These are phyloP conservation scores for Adelosebastes latens DNA, from an alignment of 2,797 vertebrate species.

Conservation along the genomic window DNA sequence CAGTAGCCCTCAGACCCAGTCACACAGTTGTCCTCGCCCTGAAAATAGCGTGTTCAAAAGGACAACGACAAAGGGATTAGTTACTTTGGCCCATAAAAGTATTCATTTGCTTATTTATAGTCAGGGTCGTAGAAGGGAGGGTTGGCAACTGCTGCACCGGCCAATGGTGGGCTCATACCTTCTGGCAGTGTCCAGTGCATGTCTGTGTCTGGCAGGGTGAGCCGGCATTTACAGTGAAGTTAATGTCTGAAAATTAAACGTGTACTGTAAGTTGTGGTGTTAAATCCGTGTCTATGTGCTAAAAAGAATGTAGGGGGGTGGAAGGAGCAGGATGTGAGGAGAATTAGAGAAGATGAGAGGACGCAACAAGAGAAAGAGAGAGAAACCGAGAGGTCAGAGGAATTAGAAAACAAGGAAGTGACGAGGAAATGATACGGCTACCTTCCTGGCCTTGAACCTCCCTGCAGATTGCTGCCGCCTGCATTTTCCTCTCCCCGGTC, in stretches of 20 bases:
- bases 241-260: constrained; percentile 5
- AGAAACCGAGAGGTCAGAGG: background rate
- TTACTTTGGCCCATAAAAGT: constrained; percentile 85
- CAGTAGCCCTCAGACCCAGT: constrained; percentile 82
- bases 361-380: constrained; percentile 13
- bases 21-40: constrained; percentile 87
- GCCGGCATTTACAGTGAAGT: constrained; percentile 1
- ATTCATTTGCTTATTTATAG: constrained; percentile 86
- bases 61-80: constrained; percentile 90
- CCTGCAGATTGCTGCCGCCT: constrained; percentile 92
- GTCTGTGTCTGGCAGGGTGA: background rate
- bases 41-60: constrained; percentile 90
- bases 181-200: background rate
- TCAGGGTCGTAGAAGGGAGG: constrained; percentile 63
- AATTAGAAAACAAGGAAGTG: constrained; percentile 26
- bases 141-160: constrained; percentile 65
- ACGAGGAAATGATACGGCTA: constrained; percentile 68
- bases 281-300: background rate
- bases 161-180: background rate
- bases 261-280: background rate
- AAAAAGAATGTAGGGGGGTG: background rate
- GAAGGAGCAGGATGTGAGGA: background rate
- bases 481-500: constrained; percentile 89
- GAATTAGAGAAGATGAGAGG: background rate
- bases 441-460: constrained; percentile 90